Percentiles rank a stretch among this genome's conserved stretches.
phyloP scores from a whole-genome alignment of 2,888 invertebrate genomes.

The Campoplex capitator region DNA sequence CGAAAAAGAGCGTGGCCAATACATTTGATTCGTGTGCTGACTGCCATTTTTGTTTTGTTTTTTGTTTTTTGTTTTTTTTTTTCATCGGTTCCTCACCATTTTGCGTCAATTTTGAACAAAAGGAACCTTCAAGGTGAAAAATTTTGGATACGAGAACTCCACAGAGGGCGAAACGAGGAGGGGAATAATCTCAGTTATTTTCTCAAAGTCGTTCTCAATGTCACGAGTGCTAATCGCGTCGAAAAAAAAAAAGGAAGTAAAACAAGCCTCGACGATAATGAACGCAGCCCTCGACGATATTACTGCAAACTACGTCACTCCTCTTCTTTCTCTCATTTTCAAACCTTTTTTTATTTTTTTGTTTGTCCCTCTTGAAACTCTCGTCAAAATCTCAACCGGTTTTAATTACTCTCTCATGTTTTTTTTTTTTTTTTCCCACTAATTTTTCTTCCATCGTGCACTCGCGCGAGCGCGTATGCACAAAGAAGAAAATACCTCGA shows the following conservation, averaged over 20 bases:
- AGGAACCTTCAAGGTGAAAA: slow-evolving; percentile 6
- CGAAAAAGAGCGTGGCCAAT: not conserved
- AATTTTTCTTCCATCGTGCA: not conserved
- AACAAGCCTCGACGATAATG: not conserved
- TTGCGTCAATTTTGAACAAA: not conserved
- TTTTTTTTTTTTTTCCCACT: not conserved
- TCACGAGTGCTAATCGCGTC: not conserved
- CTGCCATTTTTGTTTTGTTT: not conserved
- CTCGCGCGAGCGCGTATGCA: not conserved
- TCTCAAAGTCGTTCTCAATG: not conserved
- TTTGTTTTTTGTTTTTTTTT: not conserved
- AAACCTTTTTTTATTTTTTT: not conserved
- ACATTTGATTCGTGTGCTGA: not conserved
- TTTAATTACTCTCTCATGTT: not conserved
- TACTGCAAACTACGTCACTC: not conserved
- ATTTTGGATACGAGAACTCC: not conserved
- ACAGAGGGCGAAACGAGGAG: not conserved
- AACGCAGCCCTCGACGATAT: not conserved
- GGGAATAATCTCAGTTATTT: not conserved
- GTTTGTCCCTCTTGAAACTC: not conserved
- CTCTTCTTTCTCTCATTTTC: not conserved
- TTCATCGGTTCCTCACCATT: not conserved
- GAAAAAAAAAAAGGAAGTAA: not conserved
- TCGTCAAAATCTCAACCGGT: slow-evolving; percentile 6
- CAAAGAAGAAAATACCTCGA: not conserved